These are phyloP conservation scores for Monochamus saltuarius DNA, from an alignment of 1,140 invertebrate species.

Conservation along the genomic window DNA sequence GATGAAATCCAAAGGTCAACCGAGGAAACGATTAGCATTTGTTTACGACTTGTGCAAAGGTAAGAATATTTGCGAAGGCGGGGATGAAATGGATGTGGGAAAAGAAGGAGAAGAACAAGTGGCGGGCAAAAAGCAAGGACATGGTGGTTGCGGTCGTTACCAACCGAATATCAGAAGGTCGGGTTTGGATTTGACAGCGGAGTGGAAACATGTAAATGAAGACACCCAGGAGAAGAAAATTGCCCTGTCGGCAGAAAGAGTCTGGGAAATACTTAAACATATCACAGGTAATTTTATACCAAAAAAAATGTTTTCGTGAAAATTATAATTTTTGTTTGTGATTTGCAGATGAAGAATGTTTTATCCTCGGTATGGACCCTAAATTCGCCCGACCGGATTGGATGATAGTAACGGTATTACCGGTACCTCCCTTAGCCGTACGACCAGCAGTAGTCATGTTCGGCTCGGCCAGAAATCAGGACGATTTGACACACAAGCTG, in stretches of 20 bases:
- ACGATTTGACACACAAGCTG: slow-evolving; percentile 98
- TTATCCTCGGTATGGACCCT: slow-evolving; percentile 89
- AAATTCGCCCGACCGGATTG: slow-evolving; percentile 97
- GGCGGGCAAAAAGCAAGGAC: slow-evolving; percentile 70
- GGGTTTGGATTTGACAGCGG: slow-evolving; percentile 90
- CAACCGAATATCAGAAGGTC: slow-evolving; percentile 89
- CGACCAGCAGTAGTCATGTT: slow-evolving; percentile 99
- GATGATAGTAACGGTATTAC: slow-evolving; percentile 98
- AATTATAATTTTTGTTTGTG: slow-evolving; percentile 15
- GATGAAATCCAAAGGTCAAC: slow-evolving; percentile 95
- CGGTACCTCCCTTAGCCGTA: slow-evolving; percentile 91
- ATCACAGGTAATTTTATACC: slow-evolving; percentile 65
- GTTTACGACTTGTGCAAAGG: slow-evolving; percentile 98
- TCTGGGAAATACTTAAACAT: slow-evolving; percentile 95
- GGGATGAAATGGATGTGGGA: slow-evolving; percentile 93
- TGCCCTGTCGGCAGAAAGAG: slow-evolving; percentile 87
- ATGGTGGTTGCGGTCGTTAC: slow-evolving; percentile 96
- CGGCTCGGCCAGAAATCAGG: slow-evolving; percentile 96
- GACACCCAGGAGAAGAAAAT: slow-evolving; percentile 97
- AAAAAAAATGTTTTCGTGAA: slow-evolving; percentile 2
- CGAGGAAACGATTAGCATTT: slow-evolving; percentile 88
- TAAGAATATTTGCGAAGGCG: slow-evolving; percentile 97
- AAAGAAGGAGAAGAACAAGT: slow-evolving; percentile 66
- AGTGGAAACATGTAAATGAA: slow-evolving; percentile 99
- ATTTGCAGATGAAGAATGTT: slow-evolving; percentile 88